Base-by-base conservation (phyloP, 2,113 vertebrate species). In the Melanostigma gelatinosum region DNA sequence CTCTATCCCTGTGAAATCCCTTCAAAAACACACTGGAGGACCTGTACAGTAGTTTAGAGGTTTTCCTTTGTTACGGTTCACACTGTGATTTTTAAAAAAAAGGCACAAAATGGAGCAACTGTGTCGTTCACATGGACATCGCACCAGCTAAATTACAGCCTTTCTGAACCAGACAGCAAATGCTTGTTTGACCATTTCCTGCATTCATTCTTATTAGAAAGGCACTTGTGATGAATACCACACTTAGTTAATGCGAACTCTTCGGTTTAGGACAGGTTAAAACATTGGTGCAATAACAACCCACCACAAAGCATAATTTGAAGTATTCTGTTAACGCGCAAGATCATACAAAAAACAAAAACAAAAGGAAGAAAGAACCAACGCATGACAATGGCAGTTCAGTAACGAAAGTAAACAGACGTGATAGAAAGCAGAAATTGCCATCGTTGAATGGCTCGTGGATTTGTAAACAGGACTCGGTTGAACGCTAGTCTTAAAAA, bases 301-400 rank as follows among this genome's bases (percentile, higher is more conserved):
- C 90, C 87, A 80, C 84, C 86, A 88, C 68, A 82, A 71, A 65
- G 32, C 22, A 64, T 73, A 3, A 63, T 55, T 81, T 83, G 72
- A 88, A 90, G 79, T 80, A 85, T 29, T 69, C 4, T 6, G 40
- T 18, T 65, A 77, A 84, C 52, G 74, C 3, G 0, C 10, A 82
- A 66, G 63, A 44, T 38, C 6, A 12, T 11, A 57, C 3, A 18
- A 18, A 50, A 57, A 57, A 57, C 7, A 20, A 8, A 48, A 46
- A 15, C 1, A 20, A 50, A 32, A 10, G 2, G 32, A 36, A 65
- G 13, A 63, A 18, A 24, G n/a, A 71, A 20, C 32, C 68, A 44
- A 42, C 11, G 61, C 38, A 67, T 7, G 34, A 63, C 42, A 12
- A 48, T 6, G 29, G 48, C 34, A 80, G 68, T 6, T 57, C 18